Percentiles rank a stretch among this genome's conserved stretches.
Conservation (phyloP, 2,113 vertebrate species). For the Pangasianodon hypophthalmus region DNA sequence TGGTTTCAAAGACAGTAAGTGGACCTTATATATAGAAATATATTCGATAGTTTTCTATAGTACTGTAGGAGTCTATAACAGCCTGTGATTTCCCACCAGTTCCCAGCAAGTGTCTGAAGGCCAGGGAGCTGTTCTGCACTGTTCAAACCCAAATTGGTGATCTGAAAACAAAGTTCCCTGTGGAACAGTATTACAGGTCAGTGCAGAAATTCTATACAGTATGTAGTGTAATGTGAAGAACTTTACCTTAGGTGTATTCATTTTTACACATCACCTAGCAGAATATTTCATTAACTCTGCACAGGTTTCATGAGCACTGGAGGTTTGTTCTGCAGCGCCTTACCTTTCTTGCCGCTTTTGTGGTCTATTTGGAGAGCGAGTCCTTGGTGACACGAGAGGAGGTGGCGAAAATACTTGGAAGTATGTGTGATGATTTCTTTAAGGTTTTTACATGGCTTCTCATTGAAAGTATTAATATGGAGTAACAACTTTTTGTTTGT, state of each 20-base stretch:
- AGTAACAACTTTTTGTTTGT: background rate
- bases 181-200: constrained; percentile 95
- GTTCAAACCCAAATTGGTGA: constrained; percentile 86
- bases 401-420: constrained; percentile 89
- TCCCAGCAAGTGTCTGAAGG: constrained; percentile 88
- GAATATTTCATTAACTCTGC: background rate
- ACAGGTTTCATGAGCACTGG: constrained; percentile 97
- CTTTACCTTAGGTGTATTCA: background rate
- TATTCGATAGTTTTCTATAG: background rate
- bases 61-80: background rate
- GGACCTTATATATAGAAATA: background rate
- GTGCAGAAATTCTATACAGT: background rate
- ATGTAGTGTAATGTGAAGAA: background rate
- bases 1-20: constrained; percentile 94
- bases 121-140: constrained; percentile 86
- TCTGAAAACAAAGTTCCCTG: constrained; percentile 94
- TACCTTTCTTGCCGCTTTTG: constrained; percentile 89
- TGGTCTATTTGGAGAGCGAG: constrained; percentile 93
- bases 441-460: background rate
- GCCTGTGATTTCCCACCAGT: constrained; percentile 69
- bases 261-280: background rate
- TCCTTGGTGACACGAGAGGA: constrained; percentile 88
- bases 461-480: background rate
- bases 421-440: constrained; percentile 73
- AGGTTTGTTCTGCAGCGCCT: constrained; percentile 93